Conservation (phyloP, 2,797 vertebrate genomes). For the Syncerus caffer region DNA sequence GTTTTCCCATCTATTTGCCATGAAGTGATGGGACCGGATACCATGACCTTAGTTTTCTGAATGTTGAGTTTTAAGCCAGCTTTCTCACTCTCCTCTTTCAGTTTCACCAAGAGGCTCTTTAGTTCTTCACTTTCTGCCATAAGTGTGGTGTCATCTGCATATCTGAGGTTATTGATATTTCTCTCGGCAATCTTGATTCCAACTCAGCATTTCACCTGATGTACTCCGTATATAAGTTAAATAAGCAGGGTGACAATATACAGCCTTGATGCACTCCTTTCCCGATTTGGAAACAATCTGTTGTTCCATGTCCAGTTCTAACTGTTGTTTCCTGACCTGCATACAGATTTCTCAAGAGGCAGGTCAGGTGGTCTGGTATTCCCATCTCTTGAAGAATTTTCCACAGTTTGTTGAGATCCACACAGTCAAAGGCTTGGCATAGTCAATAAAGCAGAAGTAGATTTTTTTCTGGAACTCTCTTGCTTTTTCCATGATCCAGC, state of each 20-base stretch:
- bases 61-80: not conserved
- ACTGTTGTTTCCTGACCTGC: not conserved
- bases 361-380: not conserved
- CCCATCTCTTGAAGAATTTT: not conserved
- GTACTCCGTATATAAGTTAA: not conserved
- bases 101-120: not conserved
- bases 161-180: not conserved
- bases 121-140: too few relatives aligned
- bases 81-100: not conserved
- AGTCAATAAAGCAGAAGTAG: not conserved
- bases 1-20: not conserved
- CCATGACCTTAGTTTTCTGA: not conserved
- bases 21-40: not conserved
- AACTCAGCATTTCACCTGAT: not conserved
- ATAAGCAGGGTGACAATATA: not conserved
- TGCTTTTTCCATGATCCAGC: not conserved
- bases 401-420: not conserved
- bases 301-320: not conserved
- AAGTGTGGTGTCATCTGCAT: not conserved
- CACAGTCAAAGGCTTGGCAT: not conserved
- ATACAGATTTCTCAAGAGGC: not conserved
- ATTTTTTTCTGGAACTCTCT: not conserved
- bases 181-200: not conserved
- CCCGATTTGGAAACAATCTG: not conserved
- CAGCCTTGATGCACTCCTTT: not conserved